These are phyloP conservation scores for Lasioglossum baleicum DNA, from an alignment of 1,140 invertebrate species.

Conservation along the genomic window DNA sequence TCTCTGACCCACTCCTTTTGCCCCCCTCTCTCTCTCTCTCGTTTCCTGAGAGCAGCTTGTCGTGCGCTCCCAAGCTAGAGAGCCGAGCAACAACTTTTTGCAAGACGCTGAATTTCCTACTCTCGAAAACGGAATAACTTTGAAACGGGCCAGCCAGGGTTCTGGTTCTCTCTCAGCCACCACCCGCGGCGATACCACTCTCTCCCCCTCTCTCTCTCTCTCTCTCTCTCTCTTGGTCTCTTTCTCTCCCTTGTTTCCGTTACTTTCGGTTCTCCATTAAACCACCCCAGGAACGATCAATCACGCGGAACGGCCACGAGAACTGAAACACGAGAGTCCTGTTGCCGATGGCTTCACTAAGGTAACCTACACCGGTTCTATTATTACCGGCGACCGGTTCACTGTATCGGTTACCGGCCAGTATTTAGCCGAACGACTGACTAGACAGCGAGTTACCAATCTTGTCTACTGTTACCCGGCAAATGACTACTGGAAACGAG, in stretches of 20 bases:
- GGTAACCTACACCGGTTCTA: too few relatives aligned
- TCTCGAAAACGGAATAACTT: conserved; percentile 42
- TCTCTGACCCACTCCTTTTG: too few relatives aligned
- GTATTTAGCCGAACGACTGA: too few relatives aligned
- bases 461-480: not conserved
- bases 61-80: conserved; percentile 15
- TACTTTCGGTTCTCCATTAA: conserved; percentile 27
- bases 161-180: not conserved
- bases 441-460: not conserved
- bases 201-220: conserved; percentile 13
- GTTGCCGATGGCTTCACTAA: not conserved
- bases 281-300: conserved; percentile 11
- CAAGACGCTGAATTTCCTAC: conserved; percentile 43
- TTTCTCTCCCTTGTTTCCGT: conserved; percentile 26
- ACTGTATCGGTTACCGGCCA: too few relatives aligned
- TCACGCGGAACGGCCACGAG: conserved; percentile 4
- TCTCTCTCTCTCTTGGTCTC: not conserved
- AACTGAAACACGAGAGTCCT: not conserved
- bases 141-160: too few relatives aligned
- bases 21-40: not conserved
- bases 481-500: not conserved
- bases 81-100: conserved; percentile 37
- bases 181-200: conserved; percentile 16
- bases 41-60: conserved; percentile 25
- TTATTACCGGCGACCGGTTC: too few relatives aligned